Percentiles rank a stretch among this genome's conserved stretches.
Evolutionary conservation across 2,888 invertebrate species (phyloP).

Genomic region (Philereme transversata): DNA sequence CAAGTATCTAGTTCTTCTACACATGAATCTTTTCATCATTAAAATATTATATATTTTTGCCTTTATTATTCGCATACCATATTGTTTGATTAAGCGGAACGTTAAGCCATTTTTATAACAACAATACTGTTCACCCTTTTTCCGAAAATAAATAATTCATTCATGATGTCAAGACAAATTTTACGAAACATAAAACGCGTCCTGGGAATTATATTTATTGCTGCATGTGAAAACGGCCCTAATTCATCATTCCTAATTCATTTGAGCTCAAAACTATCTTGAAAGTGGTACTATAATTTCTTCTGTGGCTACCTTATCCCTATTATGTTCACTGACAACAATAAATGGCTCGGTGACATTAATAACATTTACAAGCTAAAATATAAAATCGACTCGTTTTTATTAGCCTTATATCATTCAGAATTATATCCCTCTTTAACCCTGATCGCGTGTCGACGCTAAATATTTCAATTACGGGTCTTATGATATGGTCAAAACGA

Average conservation of each 20-base stretch:
- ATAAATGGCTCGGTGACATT: conserved; percentile 37
- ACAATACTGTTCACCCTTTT: too few relatives aligned
- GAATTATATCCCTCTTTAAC: conserved; percentile 52
- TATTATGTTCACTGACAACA: conserved; percentile 28
- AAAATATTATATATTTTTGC: too few relatives aligned
- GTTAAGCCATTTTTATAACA: too few relatives aligned
- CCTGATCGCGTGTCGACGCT: conserved; percentile 64
- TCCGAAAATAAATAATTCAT: too few relatives aligned
- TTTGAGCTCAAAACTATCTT: conserved; percentile 10
- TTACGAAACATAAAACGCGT: too few relatives aligned
- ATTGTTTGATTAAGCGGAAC: too few relatives aligned
- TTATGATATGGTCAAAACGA: conserved; percentile 58
- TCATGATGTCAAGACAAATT: too few relatives aligned
- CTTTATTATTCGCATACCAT: too few relatives aligned
- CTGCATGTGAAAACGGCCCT: not conserved
- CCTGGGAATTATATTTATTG: too few relatives aligned
- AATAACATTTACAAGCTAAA: conserved; percentile 39
- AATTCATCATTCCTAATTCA: conserved; percentile 10
- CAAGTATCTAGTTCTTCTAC: too few relatives aligned
- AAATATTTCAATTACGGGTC: conserved; percentile 74
- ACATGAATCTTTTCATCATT: too few relatives aligned
- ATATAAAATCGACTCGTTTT: conserved; percentile 39
- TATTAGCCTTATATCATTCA: conserved; percentile 50
- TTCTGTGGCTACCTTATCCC: conserved; percentile 7
- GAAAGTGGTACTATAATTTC: not conserved